Evolutionary conservation across 2,888 invertebrate species (phyloP).

Genomic region (Drosophila phalerata): DNA sequence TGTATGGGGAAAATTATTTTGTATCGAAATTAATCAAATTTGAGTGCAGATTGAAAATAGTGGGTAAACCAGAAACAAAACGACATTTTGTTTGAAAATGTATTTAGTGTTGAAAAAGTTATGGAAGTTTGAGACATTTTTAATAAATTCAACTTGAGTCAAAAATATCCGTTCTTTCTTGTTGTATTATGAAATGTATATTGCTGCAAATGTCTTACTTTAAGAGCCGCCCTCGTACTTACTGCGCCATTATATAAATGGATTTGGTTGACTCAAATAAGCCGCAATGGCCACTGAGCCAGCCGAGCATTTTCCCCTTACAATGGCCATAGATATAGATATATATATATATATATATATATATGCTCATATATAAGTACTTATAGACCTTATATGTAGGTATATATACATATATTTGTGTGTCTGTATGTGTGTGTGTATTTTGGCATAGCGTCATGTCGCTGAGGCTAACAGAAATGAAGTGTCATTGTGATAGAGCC

Average conservation of each 20-base stretch:
- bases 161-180: too few species aligned
- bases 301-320: conserved; percentile 21
- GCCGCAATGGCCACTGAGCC: conserved; percentile 32
- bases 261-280: conserved; percentile 52
- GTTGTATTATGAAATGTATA: background rate
- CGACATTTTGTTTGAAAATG: too few species aligned
- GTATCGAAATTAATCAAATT: too few species aligned
- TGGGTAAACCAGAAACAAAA: too few species aligned
- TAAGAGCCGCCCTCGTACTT: background rate
- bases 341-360: background rate
- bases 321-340: conserved; percentile 35
- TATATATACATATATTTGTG: conserved; percentile 16
- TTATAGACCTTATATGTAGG: conserved; percentile 9
- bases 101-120: too few species aligned
- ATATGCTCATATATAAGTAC: background rate
- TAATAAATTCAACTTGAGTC: too few species aligned
- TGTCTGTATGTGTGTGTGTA: conserved; percentile 40
- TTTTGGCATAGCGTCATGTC: conserved; percentile 59
- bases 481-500: conserved; percentile 81
- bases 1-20: too few species aligned
- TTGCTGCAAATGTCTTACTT: conserved; percentile 6
- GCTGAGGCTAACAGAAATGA: conserved; percentile 78
- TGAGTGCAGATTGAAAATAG: too few species aligned
- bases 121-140: too few species aligned
- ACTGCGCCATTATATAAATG: conserved; percentile 38